phyloP scores from a whole-genome alignment of 92 coral and sea anemone genomes.

The Anthopleura xanthogrammica region DNA sequence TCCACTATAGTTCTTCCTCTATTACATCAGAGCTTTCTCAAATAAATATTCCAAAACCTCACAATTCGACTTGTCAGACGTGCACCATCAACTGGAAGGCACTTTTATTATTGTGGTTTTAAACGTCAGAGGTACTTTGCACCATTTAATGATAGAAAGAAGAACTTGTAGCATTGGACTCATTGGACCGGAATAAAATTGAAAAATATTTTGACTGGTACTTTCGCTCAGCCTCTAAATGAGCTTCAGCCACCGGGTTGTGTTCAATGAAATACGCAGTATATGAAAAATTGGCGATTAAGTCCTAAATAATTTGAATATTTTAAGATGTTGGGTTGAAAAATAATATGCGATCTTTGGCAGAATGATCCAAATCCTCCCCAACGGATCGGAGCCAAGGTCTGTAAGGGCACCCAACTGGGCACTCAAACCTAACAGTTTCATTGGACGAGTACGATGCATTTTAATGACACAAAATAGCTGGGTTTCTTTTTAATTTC shows the following conservation, averaged over 20 bases:
- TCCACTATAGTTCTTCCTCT: neutral
- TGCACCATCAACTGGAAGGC: neutral
- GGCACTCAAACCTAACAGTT: neutral
- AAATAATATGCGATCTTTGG: neutral
- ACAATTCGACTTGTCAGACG: neutral
- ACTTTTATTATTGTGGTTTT: neutral
- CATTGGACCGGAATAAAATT: neutral
- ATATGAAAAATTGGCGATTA: neutral
- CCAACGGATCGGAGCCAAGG: neutral
- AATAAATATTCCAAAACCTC: conserved; percentile 1
- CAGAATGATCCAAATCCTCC: neutral
- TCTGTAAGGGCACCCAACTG: neutral
- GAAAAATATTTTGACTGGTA: conserved; percentile 7
- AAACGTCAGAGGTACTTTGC: neutral
- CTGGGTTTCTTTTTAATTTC: conserved; percentile 1
- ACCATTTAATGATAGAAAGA: neutral
- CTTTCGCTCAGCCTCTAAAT: neutral
- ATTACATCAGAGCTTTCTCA: conserved; percentile 23
- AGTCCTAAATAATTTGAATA: neutral
- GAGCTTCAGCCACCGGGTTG: neutral
- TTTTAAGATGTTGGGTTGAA: neutral
- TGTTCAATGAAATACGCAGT: too few relatives aligned
- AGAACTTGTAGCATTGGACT: neutral
- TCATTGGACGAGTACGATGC: neutral
- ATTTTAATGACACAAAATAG: neutral